Base-by-base conservation (phyloP, 2,113 vertebrate genomes). In the Heloderma charlesbogerti region DNA sequence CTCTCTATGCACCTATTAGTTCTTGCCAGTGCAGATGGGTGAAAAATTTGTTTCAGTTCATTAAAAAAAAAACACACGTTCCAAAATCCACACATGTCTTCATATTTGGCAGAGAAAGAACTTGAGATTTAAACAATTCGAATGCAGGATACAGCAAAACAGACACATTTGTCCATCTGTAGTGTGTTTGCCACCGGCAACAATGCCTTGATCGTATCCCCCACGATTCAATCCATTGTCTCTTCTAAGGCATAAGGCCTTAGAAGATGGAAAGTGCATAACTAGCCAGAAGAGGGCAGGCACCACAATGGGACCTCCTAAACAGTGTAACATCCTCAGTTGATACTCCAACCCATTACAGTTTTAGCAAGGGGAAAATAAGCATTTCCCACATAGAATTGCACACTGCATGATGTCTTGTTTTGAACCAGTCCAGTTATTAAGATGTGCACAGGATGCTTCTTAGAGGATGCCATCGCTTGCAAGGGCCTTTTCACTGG, bases 271-370 rank as follows among this genome's bases (percentile, higher is more conserved):
- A 63, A 9, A 60, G 22, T 37, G 22, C 71, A 18, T 43, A 9
- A 5, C 5, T 25, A 43, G 27, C 86, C 86, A 87, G 86, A 77
- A 87, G 72, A 87, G 86, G 54, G 86, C 72, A 87, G 72, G 37
- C n/a, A 6, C 10, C n/a, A 87, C 86, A 77, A 77, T 60, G 6
- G 31, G 4, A 63, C 60, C 16, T 71, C 29, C 51, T 43, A 27
- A 40, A 31, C 7, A 87, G 22, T 7, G 8, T 31, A 27, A 54
- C 22, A 43, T n/a, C 18, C 15, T 60, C 25, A 27, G 9, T 43
- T 57, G 72, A 75, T 18, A 25, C 25, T 60, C 72, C 25, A 43
- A 13, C 51, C 63, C 60, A 48, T 34, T 27, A 20, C 7, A 15
- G 34, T n/a, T 72, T 86, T 72, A 54, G 31, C 85, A 87, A 57